A percentile compares a stretch with the other conserved stretches of the same genome.
Conservation (phyloP, 2,113 vertebrate genomes). For the Phyllopteryx taeniolatus region DNA sequence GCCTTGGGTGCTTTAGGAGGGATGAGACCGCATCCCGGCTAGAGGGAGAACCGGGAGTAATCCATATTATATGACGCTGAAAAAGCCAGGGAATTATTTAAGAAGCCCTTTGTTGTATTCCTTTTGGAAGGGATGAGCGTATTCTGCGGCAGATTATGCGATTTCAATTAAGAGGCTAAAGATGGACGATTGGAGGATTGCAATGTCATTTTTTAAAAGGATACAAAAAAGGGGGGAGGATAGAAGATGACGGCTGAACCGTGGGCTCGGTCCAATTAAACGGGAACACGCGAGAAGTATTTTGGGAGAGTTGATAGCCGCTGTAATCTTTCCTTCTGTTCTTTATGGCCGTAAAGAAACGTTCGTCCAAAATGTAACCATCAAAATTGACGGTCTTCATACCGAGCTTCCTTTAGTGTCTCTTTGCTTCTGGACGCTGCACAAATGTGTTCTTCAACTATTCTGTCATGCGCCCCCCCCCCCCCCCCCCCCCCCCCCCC, state of each 20-base stretch:
- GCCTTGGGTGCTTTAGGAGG: constrained; percentile 58
- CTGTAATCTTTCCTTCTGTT: constrained; percentile 1
- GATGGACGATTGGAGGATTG: constrained; percentile 57
- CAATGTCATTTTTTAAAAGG: constrained; percentile 32
- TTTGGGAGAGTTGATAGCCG: background rate
- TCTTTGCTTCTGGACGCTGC: background rate
- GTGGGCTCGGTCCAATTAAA: background rate
- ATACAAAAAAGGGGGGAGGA: constrained; percentile 16
- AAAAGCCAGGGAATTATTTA: constrained; percentile 66
- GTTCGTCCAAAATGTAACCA: background rate
- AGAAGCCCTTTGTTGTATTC: constrained; percentile 66
- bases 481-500: too few relatives aligned
- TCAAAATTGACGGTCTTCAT: background rate
- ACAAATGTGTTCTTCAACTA: too few relatives aligned
- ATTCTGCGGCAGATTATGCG: constrained; percentile 56
- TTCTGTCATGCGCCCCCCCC: too few relatives aligned
- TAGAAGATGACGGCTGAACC: constrained; percentile 6
- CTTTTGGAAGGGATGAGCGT: constrained; percentile 47
- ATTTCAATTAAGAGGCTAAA: constrained; percentile 71
- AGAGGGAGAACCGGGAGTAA: constrained; percentile 55
- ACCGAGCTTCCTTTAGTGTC: background rate
- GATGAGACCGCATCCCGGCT: constrained; percentile 58
- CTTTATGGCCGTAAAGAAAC: background rate
- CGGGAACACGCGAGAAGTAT: background rate
- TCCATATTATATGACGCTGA: constrained; percentile 63